phyloP scores from a whole-genome alignment of 2,797 vertebrate species.

The Chiloscyllium punctatum region DNA sequence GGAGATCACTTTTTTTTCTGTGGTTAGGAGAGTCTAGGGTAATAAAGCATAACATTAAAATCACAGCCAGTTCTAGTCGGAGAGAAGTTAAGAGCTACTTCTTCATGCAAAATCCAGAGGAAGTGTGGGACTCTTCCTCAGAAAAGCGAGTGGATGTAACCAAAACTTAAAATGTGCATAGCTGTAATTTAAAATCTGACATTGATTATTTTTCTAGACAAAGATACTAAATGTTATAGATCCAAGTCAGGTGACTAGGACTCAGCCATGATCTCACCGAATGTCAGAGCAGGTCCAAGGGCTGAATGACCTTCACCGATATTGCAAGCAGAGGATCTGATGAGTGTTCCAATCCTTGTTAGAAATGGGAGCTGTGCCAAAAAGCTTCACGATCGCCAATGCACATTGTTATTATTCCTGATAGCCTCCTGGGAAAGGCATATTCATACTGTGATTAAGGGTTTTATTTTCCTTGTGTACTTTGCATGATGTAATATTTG shows the following conservation, averaged over 20 bases:
- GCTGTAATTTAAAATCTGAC: neutral
- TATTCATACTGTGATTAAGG: neutral
- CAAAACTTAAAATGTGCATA: neutral
- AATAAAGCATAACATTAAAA: neutral
- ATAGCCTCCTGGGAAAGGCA: neutral
- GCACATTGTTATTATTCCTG: neutral
- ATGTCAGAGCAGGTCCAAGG: neutral
- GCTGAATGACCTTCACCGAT: neutral
- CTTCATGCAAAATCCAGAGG: neutral
- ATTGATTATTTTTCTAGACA: neutral
- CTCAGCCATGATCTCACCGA: neutral
- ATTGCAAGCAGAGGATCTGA: neutral
- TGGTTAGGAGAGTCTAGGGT: neutral
- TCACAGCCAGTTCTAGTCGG: neutral
- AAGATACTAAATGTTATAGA: neutral
- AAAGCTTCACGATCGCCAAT: neutral
- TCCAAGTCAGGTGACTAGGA: too few relatives aligned
- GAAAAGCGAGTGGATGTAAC: neutral
- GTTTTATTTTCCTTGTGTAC: neutral
- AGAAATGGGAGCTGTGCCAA: neutral
- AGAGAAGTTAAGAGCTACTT: neutral
- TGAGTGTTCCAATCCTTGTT: neutral
- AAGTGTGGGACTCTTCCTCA: neutral
- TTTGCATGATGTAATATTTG: neutral
- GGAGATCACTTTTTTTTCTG: neutral